Evolutionary conservation across 2,797 vertebrate genomes (phyloP), one percentile per base, ranked within the genome.

Genomic region (Psittacula echo): DNA sequence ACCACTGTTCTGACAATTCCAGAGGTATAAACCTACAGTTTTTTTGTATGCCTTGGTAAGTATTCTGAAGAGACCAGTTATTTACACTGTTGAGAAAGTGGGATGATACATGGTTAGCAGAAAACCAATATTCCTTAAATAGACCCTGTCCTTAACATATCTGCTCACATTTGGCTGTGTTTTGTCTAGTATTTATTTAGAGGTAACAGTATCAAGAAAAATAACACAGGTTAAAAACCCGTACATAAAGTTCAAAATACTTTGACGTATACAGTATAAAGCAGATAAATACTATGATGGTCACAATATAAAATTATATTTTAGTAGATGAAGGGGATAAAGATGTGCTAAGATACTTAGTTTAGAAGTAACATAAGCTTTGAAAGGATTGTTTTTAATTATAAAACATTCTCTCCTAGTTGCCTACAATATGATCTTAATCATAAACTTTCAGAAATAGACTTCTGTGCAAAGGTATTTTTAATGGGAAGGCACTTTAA

Each of bases 11-110:
- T 72, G 48, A 12, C 23, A 86, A 47, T 89, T 95, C 86, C 24
- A 83, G 50, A 74, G 22, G 2, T 26, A 62, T 86, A 94, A 77
- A 93, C 72, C 79, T 90, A 37, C 21, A 81, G 84, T 54, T 76
- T 62, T 62, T 76, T 64, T 61, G 68, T 83, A 47, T 86, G 62
- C 68, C 82, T 67, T 94, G 95, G 89, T 76, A 93, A 81, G 70
- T 73, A 27, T 30, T 77, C 68, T 95, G 94, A 89, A 93, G 85
- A 96, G 68, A 86, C 9, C n/a, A 64, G 71, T 80, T 89, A 73
- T 74, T 94, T 90, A 89, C 27, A 32, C 54, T 70, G 37, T 30
- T 73, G 74, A 83, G 67, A 78, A 87, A 37, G 42, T 47, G 61
- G 34, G 75, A 41, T 68, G 89, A 58, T 44, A 22, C 10, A 6